Conservation (phyloP, 2,888 invertebrate species). For the Habrosyne pyritoides region DNA sequence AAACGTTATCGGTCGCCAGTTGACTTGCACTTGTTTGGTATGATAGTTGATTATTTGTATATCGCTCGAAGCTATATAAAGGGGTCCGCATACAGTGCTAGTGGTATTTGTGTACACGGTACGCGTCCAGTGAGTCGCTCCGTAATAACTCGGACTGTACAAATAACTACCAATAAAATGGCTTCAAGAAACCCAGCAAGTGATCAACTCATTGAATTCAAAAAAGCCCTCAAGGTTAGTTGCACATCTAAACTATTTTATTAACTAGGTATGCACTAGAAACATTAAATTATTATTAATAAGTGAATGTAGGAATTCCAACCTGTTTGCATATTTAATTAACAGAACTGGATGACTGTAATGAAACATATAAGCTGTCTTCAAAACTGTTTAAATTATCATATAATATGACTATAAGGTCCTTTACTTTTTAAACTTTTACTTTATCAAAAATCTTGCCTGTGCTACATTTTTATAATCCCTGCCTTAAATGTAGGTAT, state of each 20-base stretch:
- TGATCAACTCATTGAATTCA: slow-evolving; percentile 86
- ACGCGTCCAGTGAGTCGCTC: slow-evolving; percentile 65
- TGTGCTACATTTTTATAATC: background rate
- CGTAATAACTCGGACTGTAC: slow-evolving; percentile 16
- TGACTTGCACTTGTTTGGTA: slow-evolving; percentile 45
- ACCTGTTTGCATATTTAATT: background rate
- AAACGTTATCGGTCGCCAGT: slow-evolving; percentile 32
- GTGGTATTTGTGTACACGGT: slow-evolving; percentile 59
- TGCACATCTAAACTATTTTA: background rate
- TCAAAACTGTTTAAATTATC: background rate
- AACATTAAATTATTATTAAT: too few species aligned
- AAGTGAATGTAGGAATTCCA: background rate
- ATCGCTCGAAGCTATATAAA: slow-evolving; percentile 65
- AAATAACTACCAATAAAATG: slow-evolving; percentile 34
- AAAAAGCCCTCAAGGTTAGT: slow-evolving; percentile 84
- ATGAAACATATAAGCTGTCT: background rate
- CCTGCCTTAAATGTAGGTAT: background rate
- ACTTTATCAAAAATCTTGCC: background rate
- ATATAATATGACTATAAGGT: too few species aligned
- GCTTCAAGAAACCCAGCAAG: slow-evolving; percentile 84
- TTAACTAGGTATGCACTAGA: background rate
- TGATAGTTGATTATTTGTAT: slow-evolving; percentile 57
- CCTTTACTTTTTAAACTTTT: too few species aligned
- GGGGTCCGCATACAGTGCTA: slow-evolving; percentile 30
- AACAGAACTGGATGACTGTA: too few species aligned